Evolutionary conservation across 2,113 vertebrate genomes (phyloP), one percentile per base, ranked within the genome.

Genomic region (Nycticryphes semicollaris): DNA sequence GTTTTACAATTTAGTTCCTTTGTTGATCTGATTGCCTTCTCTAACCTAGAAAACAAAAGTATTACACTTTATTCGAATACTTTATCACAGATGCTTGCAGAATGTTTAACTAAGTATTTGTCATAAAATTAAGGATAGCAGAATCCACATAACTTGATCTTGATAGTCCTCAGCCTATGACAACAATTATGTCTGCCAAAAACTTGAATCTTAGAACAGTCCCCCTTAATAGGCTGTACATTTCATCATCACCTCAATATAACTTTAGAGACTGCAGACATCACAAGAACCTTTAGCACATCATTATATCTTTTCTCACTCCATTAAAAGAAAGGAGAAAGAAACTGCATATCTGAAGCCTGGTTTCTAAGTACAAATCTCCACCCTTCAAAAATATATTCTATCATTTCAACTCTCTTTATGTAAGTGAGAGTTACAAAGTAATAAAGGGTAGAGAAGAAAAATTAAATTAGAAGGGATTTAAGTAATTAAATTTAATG

Each of bases 391-490:
- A 88, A 97, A 96, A 80, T 75, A 84, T 27, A 54, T 45, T 69
- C 59, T 68, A 28, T 17, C n/a, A 79, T 47, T 93, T 37, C 82
- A 91, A 93, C 93, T 87, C 68, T 72, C 95, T 93, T 76, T 76
- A 90, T 94, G 31, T n/a, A 82, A 87, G 33, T 67, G 53, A 88
- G 75, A 95, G 39, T 76, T 53, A 28, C n/a, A 68, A 89, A 83
- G 53, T 25, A 89, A 90, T 37, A 60, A 81, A 82, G 28, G 31
- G 4, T 82, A 77, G 37, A 89, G 20, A 30, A 83, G n/a, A 88
- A 96, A 95, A 96, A 90, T 7, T 56, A 87, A 96, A 73, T 88
- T 95, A 62, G 82, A 93, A 89, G 80, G 27, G 41, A 95, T 73
- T 95, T 66, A 95, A 96, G 85, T 62, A 86, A 39, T 53, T 39